These are phyloP conservation scores for Pandemis corylana DNA, from an alignment of 2,888 invertebrate genomes.

Conservation along the genomic window DNA sequence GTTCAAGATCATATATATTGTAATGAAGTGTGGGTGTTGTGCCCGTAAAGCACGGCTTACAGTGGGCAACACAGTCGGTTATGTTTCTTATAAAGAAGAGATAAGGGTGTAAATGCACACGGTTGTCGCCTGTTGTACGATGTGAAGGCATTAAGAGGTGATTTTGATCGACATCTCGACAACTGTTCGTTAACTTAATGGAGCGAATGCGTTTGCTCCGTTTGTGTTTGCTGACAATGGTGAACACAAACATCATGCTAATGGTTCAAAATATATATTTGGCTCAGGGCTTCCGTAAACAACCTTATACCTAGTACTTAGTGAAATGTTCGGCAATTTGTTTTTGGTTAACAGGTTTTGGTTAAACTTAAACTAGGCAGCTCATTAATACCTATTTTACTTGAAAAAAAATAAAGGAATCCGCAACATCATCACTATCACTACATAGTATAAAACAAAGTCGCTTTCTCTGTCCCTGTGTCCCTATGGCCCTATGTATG, in stretches of 20 bases:
- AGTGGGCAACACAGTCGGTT: slow-evolving; percentile 5
- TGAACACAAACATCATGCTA: slow-evolving; percentile 53
- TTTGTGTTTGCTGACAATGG: slow-evolving; percentile 62
- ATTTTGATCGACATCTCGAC: slow-evolving; percentile 83
- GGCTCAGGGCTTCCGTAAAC: not conserved
- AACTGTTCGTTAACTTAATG: slow-evolving; percentile 84
- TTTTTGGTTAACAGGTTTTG: not conserved
- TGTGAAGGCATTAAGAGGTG: slow-evolving; percentile 71
- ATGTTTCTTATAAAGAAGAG: slow-evolving; percentile 16
- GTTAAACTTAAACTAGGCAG: not conserved
- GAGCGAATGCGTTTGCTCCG: slow-evolving; percentile 70
- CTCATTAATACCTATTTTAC: not conserved
- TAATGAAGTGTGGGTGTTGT: slow-evolving; percentile 75
- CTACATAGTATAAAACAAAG: no score
- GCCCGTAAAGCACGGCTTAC: slow-evolving; percentile 72
- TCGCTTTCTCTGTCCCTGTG: no score
- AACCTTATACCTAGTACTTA: not conserved
- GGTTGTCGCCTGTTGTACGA: slow-evolving; percentile 25
- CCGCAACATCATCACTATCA: no score
- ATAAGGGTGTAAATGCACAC: slow-evolving; percentile 4
- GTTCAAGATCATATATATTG: slow-evolving; percentile 55
- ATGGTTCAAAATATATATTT: slow-evolving; percentile 28
- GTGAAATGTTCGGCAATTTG: not conserved
- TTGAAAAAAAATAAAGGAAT: not conserved
- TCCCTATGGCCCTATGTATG: no score